Evolutionary conservation across 2,797 vertebrate genomes (phyloP).

Genomic region (Clarias laeviceps): DNA sequence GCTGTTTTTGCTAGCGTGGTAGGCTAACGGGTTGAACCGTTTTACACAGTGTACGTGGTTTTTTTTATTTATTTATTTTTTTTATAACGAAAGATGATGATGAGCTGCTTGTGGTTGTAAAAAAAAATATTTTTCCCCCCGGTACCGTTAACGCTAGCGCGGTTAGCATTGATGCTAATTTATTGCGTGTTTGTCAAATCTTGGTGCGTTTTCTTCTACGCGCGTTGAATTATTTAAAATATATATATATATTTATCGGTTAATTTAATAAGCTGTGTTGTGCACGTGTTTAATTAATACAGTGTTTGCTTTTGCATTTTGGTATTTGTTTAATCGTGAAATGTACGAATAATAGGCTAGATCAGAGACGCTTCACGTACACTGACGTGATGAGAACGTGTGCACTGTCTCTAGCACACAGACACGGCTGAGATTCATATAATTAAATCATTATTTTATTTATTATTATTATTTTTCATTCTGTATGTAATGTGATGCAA

Average conservation of each 20-base stretch:
- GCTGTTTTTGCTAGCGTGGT: conserved; percentile 5
- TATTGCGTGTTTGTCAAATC: background rate
- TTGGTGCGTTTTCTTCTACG: background rate
- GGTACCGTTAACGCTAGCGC: background rate
- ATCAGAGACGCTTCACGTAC: background rate
- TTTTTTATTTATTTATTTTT: too few species aligned
- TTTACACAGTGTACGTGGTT: background rate
- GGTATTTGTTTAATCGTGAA: background rate
- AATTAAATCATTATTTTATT: background rate
- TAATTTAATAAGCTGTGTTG: background rate
- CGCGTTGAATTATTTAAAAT: background rate
- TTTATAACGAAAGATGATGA: too few species aligned
- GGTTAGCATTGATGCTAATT: background rate
- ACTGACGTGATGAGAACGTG: background rate
- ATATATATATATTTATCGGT: too few species aligned
- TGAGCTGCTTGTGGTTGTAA: background rate
- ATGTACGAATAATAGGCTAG: background rate
- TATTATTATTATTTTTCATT: background rate
- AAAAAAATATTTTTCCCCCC: background rate
- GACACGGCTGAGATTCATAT: background rate
- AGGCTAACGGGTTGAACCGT: background rate
- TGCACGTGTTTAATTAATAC: too few species aligned
- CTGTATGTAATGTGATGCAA: background rate
- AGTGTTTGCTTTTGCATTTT: background rate
- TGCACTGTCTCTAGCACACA: background rate